Conservation (phyloP, 2,888 invertebrate species). For the Amphipoea oculea region DNA sequence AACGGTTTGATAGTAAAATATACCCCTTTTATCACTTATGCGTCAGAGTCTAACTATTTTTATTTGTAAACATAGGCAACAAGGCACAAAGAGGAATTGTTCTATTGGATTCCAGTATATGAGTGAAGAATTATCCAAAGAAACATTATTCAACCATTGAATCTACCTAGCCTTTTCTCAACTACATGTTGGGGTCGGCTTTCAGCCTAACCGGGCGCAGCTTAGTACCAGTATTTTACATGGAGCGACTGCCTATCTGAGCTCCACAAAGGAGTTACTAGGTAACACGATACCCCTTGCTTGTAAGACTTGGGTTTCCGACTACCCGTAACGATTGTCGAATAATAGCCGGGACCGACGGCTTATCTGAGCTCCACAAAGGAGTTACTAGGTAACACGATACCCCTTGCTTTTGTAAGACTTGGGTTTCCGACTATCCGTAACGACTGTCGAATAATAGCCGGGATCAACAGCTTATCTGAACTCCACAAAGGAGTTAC, state of each 20-base stretch:
- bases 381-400: neutral
- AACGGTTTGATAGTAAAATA: conserved; percentile 32
- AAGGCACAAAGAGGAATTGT: neutral
- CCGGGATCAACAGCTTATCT: no score
- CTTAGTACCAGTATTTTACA: neutral
- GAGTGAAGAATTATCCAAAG: neutral
- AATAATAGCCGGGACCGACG: neutral
- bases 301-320: no score
- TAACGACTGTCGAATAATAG: neutral
- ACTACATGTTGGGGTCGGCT: neutral
- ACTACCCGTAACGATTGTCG: neutral
- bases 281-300: neutral
- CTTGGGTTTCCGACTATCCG: no score
- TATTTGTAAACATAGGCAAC: conserved; percentile 15
- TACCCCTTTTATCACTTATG: conserved; percentile 25
- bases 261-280: neutral
- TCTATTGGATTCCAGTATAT: neutral
- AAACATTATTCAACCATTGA: neutral
- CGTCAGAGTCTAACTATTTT: conserved; percentile 12
- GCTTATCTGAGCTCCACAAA: neutral
- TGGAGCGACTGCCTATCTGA: neutral
- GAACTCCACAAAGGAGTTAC: neutral
- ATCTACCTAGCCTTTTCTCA: no score
- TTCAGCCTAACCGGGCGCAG: neutral
- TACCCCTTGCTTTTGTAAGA: neutral